Evolutionary conservation across 2,113 vertebrate species (phyloP), one percentile per base, ranked within the genome.

Genomic region (Desmodus rotundus): DNA sequence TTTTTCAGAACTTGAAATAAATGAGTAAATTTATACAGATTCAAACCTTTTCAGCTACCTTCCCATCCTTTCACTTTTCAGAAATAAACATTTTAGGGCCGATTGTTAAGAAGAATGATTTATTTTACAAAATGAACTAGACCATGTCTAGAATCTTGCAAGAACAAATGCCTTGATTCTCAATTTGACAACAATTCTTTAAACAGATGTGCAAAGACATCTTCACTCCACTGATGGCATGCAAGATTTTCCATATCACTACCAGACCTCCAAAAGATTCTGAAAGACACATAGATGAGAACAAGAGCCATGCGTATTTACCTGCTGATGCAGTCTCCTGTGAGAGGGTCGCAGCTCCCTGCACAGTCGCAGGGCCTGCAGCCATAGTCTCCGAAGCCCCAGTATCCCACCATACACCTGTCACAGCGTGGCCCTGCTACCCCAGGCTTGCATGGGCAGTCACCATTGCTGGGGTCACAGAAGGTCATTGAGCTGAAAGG

Each of bases 361-460:
- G 99, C 99, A 4, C 99, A 99, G 98, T 99, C 98, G 22, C 99
- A 99, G 3, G 99, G 99, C 8, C 98, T 98, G 98, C 99, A 99
- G 98, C 99, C 99, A 0, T 99, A 99, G 31, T 98, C 97, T 15
- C 99, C 98, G 3, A 99, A 99, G 88, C 99, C 99, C 99, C 99
- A 99, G 98, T 99, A 99, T 85, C 99, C 99, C 19, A 99, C 99
- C 98, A 99, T 99, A 96, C 99, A 99, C 94, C 96, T 98, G 98
- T 99, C 99, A 4, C 99, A 99, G 73, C 94, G 98, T 31, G 98
- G 98, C n/a, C 99, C 99, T 0, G 99, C 99, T 65, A 99, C 99
- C 0, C 99, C 99, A 0, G 99, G 99, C 97, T 99, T 99, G 97
- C 99, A 99, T 97, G 99, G 98, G 65, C 99, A 99, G 98, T 99